A percentile compares a stretch with the other conserved stretches of the same genome.
Conservation (phyloP, 1,140 invertebrate genomes). For the Drosophila sturtevanti region DNA sequence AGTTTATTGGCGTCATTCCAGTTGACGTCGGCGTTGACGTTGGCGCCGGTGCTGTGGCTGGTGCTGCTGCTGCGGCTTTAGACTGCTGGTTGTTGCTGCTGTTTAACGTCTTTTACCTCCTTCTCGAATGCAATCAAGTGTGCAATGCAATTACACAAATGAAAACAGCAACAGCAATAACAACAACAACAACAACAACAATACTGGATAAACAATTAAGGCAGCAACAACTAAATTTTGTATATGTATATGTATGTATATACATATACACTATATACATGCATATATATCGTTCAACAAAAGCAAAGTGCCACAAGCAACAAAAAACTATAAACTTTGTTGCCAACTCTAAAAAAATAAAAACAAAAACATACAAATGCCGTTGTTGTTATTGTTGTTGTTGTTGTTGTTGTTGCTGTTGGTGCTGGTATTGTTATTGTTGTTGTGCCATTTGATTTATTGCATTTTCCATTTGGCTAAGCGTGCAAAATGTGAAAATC, state of each 20-base stretch:
- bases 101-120: constrained; percentile 14
- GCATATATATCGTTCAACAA: not conserved
- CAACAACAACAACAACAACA: constrained; percentile 8
- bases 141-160: constrained; percentile 77
- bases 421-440: constrained; percentile 30
- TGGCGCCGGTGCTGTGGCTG: constrained; percentile 11
- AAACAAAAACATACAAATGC: constrained; percentile 15
- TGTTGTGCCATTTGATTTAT: constrained; percentile 51
- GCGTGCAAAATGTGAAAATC: constrained; percentile 59
- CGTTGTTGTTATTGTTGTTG: constrained; percentile 36
- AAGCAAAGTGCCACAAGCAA: constrained; percentile 2
- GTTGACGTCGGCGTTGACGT: constrained; percentile 20
- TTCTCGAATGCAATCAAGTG: constrained; percentile 68
- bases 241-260: not conserved
- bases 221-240: constrained; percentile 19
- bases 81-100: constrained; percentile 8
- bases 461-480: constrained; percentile 51
- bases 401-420: constrained; percentile 36
- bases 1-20: constrained; percentile 69
- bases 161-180: constrained; percentile 47
- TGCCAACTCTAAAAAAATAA: constrained; percentile 38
- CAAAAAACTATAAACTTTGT: constrained; percentile 28
- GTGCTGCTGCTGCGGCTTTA: constrained; percentile 15
- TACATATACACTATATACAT: not conserved
- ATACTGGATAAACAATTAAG: constrained; percentile 44